Percentiles rank a stretch among this genome's conserved stretches.
These are phyloP conservation scores for Athalia rosae DNA, from an alignment of 2,888 invertebrate genomes.

Conservation along the genomic window DNA sequence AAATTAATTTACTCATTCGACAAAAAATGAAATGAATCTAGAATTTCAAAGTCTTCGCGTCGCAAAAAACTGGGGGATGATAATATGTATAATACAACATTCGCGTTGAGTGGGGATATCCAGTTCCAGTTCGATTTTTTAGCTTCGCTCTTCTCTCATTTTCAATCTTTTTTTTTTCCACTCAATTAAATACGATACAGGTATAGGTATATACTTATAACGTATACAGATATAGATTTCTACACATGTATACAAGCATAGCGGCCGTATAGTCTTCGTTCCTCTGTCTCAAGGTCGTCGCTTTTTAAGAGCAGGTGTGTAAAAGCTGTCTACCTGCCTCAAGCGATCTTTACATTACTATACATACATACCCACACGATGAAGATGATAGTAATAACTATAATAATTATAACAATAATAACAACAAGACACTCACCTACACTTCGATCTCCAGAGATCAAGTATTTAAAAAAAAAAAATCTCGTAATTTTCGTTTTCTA, in stretches of 20 bases:
- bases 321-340: slow-evolving; percentile 11
- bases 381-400: too few relatives aligned
- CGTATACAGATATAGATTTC: not conserved
- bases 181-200: not conserved
- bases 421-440: not conserved
- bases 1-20: too few relatives aligned
- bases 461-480: not conserved
- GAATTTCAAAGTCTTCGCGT: too few relatives aligned
- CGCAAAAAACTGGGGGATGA: not conserved
- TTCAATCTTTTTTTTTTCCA: not conserved
- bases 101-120: not conserved
- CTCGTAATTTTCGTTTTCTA: not conserved
- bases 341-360: not conserved
- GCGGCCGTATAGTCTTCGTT: not conserved
- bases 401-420: too few relatives aligned
- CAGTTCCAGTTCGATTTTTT: not conserved
- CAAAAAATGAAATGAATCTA: too few relatives aligned
- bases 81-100: not conserved
- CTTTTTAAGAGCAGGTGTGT: slow-evolving; percentile 27
- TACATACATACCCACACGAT: not conserved
- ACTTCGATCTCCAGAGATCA: not conserved
- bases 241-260: too few relatives aligned
- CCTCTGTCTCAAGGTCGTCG: slow-evolving; percentile 25
- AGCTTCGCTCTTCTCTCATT: too few relatives aligned
- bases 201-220: not conserved